These are phyloP conservation scores for Cristatella mucedo DNA, from an alignment of 2,888 invertebrate genomes.

Conservation along the genomic window DNA sequence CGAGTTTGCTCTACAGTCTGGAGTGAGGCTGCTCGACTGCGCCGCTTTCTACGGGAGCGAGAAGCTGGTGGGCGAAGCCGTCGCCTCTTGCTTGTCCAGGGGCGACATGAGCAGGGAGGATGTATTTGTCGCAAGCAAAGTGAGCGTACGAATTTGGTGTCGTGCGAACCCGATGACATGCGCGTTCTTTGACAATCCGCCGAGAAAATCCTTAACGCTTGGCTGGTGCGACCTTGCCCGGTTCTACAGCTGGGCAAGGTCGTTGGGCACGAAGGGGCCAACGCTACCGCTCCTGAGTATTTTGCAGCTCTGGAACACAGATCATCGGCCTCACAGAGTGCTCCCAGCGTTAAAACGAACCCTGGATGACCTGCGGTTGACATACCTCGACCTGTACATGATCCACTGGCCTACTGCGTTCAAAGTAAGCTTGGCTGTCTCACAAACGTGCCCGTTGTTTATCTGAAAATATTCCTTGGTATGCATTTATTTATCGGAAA, in stretches of 20 bases:
- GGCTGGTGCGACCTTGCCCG: too few relatives aligned
- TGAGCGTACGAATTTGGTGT: too few relatives aligned
- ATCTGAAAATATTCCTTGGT: too few relatives aligned
- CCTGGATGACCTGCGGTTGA: constrained; percentile 52
- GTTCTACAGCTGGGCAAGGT: too few relatives aligned
- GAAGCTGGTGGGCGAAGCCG: constrained; percentile 34
- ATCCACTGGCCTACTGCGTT: constrained; percentile 82
- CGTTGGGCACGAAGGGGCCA: too few relatives aligned
- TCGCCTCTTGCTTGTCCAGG: constrained; percentile 29
- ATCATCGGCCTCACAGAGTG: constrained; percentile 62
- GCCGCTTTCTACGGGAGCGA: constrained; percentile 38
- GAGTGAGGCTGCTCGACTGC: constrained; percentile 40
- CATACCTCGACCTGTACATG: constrained; percentile 69
- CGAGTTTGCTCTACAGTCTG: constrained; percentile 21
- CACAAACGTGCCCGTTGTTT: too few relatives aligned
- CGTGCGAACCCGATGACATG: too few relatives aligned
- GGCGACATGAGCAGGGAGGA: constrained; percentile 29
- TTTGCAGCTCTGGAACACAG: constrained; percentile 68
- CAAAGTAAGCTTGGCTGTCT: constrained; percentile 49
- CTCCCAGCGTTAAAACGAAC: constrained; percentile 51
- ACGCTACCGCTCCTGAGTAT: too few relatives aligned
- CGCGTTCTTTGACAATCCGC: too few relatives aligned
- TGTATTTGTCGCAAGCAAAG: constrained; percentile 22
- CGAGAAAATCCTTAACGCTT: too few relatives aligned
- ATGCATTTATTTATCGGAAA: too few relatives aligned